phyloP scores from a whole-genome alignment of 2,888 invertebrate species.

The Meiosimyza platycephala region DNA sequence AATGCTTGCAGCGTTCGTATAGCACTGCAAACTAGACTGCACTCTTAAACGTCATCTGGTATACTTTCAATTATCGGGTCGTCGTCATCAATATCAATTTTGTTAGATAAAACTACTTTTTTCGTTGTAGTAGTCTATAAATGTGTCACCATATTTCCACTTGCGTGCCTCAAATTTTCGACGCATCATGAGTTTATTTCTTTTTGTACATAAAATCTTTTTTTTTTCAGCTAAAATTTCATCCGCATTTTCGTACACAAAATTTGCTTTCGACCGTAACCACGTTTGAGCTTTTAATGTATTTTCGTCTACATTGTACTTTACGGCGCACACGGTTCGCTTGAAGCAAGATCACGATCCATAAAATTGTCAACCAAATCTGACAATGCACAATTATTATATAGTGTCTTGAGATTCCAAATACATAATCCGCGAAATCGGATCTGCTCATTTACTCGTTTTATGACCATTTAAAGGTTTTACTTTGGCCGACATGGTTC shows the following conservation, averaged over 20 bases:
- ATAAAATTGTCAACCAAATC: no score
- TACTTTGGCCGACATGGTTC: no score
- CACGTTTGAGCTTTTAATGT: conserved; percentile 33
- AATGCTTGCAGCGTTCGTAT: conserved; percentile 34
- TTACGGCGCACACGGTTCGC: conserved; percentile 30
- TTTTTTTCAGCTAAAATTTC: neutral
- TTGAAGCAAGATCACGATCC: conserved; percentile 19
- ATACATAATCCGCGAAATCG: no score
- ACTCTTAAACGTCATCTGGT: conserved; percentile 25
- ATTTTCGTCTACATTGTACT: conserved; percentile 27
- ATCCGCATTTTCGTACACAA: conserved; percentile 8
- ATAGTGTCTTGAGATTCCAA: no score
- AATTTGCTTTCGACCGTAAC: conserved; percentile 35
- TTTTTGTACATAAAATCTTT: conserved; percentile 2
- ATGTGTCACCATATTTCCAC: neutral
- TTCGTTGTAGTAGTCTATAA: no score
- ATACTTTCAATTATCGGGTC: conserved; percentile 38
- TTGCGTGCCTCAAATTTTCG: conserved; percentile 1
- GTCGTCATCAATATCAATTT: conserved; percentile 28
- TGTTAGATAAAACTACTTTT: conserved; percentile 19
- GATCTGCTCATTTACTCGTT: no score
- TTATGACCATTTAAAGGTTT: no score
- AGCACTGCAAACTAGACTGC: conserved; percentile 35
- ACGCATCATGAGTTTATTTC: conserved; percentile 14
- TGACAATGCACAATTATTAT: no score